Base-by-base conservation (phyloP, 1,140 invertebrate species). In the Trinorchestia longiramus region DNA sequence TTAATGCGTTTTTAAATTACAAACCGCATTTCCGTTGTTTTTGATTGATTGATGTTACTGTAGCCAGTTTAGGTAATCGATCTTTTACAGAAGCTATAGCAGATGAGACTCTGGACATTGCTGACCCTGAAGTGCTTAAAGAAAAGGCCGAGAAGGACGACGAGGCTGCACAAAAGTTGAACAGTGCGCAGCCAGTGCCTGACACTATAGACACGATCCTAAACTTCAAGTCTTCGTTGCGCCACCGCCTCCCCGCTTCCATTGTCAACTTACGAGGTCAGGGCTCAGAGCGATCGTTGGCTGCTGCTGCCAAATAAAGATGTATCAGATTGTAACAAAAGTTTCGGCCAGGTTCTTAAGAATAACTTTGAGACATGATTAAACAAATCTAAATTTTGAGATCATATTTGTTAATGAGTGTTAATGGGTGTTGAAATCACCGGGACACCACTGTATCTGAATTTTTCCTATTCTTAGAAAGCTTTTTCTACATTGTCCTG, bases 181-280 rank as follows among this genome's bases (percentile, higher is more conserved):
- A 90, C 41, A 41, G 3, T 42, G 88, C 42, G 41, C 88, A 42
- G 88, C 0, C 42, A 11, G 28, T 15, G 4, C 36, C 41, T 4
- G 15, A 42, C 4, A 41, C 4, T 23, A 28, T 1, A 23, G 28
- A 77, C 62, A 36, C 28, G 62, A 28, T 28, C 15, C 62, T 23
- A 4, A 41, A 90, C 41, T 90, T 17, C 41, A 90, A 28, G 43
- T n/a, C n/a, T n/a, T 11, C 88, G 11, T 42, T 90, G 23, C 43
- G 15, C 36, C 88, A 42, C 36, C 88, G 88, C 17, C 36, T 15
- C 11, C 88, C 88, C 28, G 88, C 88, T 43, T 42, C 41, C 88
- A 90, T 90, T 90, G 88, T 41, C 43, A 90, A 90, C 88, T 43
- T 90, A 28, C 23, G 88, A 90, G 88, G 88, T 90, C 15, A 77